phyloP scores from a whole-genome alignment of 2,888 invertebrate species.

The Archaeoteleia sp. region DNA sequence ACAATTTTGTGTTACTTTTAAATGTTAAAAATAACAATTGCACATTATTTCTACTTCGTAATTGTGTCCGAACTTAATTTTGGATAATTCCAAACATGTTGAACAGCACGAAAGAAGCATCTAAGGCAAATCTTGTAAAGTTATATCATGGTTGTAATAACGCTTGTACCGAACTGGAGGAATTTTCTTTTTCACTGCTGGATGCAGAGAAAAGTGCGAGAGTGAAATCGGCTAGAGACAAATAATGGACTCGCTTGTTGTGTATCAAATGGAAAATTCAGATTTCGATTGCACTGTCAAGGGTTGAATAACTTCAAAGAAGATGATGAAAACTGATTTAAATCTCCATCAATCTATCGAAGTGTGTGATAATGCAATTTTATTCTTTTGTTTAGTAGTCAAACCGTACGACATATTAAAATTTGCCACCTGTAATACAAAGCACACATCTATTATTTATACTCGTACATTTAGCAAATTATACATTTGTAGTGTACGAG shows the following conservation, averaged over 20 bases:
- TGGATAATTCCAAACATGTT: background rate
- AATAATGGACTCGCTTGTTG: slow-evolving; percentile 18
- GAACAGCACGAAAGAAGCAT: background rate
- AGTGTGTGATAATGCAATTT: slow-evolving; percentile 10
- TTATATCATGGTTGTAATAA: slow-evolving; percentile 29
- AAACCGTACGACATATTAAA: slow-evolving; percentile 15
- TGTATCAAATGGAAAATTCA: slow-evolving; percentile 20
- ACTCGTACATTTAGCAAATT: slow-evolving; percentile 13
- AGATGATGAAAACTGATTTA: slow-evolving; percentile 14
- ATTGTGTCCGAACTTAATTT: background rate
- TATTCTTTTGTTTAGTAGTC: slow-evolving; percentile 11
- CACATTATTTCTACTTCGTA: no score
- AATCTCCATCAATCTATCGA: background rate
- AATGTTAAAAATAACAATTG: no score
- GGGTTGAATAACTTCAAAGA: slow-evolving; percentile 29
- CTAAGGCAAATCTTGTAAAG: slow-evolving; percentile 22
- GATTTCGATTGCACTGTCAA: slow-evolving; percentile 4
- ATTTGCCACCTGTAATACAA: slow-evolving; percentile 16
- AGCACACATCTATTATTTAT: slow-evolving; percentile 26
- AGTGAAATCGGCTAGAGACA: slow-evolving; percentile 13
- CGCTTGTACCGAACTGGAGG: slow-evolving; percentile 21
- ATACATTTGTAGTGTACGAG: slow-evolving; percentile 22
- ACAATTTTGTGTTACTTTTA: no score
- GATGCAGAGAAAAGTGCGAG: slow-evolving; percentile 6
- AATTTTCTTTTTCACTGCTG: slow-evolving; percentile 17